phyloP scores from a whole-genome alignment of 2,797 vertebrate genomes.

The Microtus agrestis region DNA sequence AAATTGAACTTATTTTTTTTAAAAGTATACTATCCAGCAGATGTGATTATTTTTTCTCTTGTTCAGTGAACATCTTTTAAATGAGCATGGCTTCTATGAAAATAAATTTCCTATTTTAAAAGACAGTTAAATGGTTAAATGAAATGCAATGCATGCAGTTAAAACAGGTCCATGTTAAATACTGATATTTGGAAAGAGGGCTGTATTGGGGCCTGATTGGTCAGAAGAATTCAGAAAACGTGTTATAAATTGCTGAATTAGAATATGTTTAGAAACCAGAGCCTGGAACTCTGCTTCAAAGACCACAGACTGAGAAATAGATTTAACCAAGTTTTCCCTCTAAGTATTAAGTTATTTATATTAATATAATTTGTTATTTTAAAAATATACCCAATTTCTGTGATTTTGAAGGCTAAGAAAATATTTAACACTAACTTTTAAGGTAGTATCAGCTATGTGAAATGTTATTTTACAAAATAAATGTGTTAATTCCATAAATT shows the following conservation, averaged over 20 bases:
- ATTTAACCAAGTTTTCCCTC: neutral
- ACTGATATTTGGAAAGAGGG: neutral
- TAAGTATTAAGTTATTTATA: neutral
- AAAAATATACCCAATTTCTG: neutral
- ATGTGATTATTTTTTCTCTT: slow-evolving; percentile 75
- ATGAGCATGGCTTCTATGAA: slow-evolving; percentile 57
- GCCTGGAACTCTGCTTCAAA: neutral
- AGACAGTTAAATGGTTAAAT: slow-evolving; percentile 70
- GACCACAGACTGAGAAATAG: neutral
- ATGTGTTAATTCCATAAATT: neutral
- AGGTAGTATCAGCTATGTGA: neutral
- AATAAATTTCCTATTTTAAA: slow-evolving; percentile 69
- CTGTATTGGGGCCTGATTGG: neutral
- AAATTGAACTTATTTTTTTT: neutral
- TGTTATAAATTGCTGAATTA: neutral
- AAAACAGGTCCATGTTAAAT: slow-evolving; percentile 14
- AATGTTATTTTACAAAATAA: slow-evolving; percentile 28
- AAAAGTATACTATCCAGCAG: slow-evolving; percentile 65
- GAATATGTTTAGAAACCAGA: neutral
- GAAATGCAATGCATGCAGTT: neutral
- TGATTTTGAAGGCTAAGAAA: neutral
- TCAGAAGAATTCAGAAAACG: neutral
- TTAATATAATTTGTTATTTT: neutral
- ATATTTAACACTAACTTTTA: neutral
- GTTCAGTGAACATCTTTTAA: slow-evolving; percentile 68